Evolutionary conservation across 2,113 vertebrate species (phyloP).

Genomic region (Neotragus pygmaeus): DNA sequence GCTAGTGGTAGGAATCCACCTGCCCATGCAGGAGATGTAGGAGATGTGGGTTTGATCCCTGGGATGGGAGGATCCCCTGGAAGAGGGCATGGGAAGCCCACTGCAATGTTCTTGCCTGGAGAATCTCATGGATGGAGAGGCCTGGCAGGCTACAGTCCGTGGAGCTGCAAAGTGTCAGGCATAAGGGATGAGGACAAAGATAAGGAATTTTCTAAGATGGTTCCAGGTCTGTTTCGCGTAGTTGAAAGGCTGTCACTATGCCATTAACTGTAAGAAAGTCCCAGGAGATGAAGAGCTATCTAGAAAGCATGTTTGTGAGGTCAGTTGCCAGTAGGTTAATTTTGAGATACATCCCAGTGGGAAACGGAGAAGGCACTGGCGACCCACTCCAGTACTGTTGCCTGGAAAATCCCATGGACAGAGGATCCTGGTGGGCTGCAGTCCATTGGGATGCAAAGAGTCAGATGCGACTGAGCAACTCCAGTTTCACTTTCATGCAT

Average conservation of each 20-base stretch:
- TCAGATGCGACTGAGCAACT: rapidly evolving
- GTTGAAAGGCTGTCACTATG: neutral
- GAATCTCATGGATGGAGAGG: neutral
- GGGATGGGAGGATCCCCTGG: neutral
- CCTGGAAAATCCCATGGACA: too few relatives aligned
- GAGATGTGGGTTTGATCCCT: neutral
- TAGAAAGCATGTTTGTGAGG: too few relatives aligned
- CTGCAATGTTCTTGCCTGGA: neutral
- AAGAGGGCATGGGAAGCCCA: neutral
- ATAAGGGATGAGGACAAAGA: neutral
- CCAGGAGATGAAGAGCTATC: neutral
- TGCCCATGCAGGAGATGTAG: neutral
- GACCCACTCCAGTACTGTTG: too few relatives aligned
- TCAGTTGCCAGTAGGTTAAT: neutral
- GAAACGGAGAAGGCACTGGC: neutral
- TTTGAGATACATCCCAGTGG: neutral
- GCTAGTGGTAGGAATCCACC: neutral
- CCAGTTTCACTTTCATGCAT: too few relatives aligned
- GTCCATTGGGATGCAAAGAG: too few relatives aligned
- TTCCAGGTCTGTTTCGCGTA: neutral
- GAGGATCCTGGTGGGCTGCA: rapidly evolving
- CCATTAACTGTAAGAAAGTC: neutral
- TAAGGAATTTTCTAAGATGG: neutral
- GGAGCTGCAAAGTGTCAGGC: neutral
- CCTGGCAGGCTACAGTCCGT: neutral